Evolutionary conservation across 2,888 invertebrate species (phyloP).

Genomic region (Nyleta sp.): DNA sequence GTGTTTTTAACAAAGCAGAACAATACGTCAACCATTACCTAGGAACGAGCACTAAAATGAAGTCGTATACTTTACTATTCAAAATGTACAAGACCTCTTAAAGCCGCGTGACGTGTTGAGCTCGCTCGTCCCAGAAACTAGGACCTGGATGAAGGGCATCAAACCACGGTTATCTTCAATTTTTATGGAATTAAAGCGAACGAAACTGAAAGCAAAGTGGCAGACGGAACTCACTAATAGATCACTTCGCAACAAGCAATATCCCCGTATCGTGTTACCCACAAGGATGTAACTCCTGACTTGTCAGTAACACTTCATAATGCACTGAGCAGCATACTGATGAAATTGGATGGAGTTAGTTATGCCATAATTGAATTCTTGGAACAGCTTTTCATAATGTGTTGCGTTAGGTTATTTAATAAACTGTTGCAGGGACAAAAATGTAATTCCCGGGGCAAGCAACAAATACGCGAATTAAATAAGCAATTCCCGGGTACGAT

Average conservation of each 20-base stretch:
- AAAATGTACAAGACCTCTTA: no score
- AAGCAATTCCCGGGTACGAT: no score
- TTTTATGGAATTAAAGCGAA: constrained; percentile 22
- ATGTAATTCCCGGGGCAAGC: not conserved
- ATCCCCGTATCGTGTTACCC: constrained; percentile 43
- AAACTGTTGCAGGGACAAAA: constrained; percentile 10
- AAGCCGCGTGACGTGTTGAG: constrained; percentile 6
- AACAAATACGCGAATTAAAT: no score
- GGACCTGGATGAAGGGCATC: no score
- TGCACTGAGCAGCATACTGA: constrained; percentile 41
- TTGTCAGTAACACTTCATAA: constrained; percentile 52
- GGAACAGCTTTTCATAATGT: constrained; percentile 42
- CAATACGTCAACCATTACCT: no score
- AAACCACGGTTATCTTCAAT: constrained; percentile 7
- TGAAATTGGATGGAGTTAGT: constrained; percentile 52
- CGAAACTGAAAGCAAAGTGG: constrained; percentile 20
- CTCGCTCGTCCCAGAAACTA: constrained; percentile 8
- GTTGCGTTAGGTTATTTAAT: constrained; percentile 43
- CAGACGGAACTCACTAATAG: constrained; percentile 28
- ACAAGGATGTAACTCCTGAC: constrained; percentile 47
- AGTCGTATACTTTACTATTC: no score
- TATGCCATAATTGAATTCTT: constrained; percentile 40
- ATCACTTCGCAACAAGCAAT: constrained; percentile 36
- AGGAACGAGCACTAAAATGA: no score
- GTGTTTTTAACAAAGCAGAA: no score